A percentile compares a stretch with the other conserved stretches of the same genome.
Conservation (phyloP, 2,888 invertebrate species). For the Allacma fusca region DNA sequence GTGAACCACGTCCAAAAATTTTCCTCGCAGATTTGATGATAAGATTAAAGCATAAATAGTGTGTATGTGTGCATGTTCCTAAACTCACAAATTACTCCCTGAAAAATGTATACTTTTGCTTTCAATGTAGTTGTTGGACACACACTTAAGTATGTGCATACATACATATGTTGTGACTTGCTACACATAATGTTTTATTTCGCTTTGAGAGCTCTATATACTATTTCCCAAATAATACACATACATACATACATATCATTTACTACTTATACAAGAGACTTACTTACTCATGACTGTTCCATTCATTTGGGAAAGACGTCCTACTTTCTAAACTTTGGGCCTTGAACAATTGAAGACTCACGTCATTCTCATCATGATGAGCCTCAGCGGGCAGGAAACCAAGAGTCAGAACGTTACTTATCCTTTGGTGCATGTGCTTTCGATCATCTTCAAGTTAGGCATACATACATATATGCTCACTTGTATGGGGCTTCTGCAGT, state of each 20-base stretch:
- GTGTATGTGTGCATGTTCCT: neutral
- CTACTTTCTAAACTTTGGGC: constrained; percentile 42
- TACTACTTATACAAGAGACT: neutral
- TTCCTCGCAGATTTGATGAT: neutral
- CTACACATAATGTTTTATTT: too few relatives aligned
- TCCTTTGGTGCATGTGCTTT: neutral
- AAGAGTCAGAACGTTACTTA: neutral
- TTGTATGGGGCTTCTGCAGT: too few relatives aligned
- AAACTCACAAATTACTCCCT: neutral
- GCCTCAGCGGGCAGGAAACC: constrained; percentile 6
- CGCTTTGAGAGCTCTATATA: too few relatives aligned
- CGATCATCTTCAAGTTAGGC: neutral
- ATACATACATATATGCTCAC: too few relatives aligned
- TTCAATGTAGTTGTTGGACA: neutral
- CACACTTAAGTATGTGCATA: neutral
- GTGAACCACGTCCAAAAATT: constrained; percentile 6
- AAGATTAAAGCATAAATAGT: neutral
- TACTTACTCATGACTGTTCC: neutral
- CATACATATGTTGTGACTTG: neutral
- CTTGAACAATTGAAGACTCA: constrained; percentile 30
- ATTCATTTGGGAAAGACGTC: constrained; percentile 34
- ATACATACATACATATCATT: neutral
- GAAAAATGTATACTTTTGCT: neutral
- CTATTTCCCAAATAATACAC: neutral
- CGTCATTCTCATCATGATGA: constrained; percentile 26